Evolutionary conservation across 2,888 invertebrate genomes (phyloP), one percentile per base, ranked within the genome.

Genomic region (Lycaena phlaeas): DNA sequence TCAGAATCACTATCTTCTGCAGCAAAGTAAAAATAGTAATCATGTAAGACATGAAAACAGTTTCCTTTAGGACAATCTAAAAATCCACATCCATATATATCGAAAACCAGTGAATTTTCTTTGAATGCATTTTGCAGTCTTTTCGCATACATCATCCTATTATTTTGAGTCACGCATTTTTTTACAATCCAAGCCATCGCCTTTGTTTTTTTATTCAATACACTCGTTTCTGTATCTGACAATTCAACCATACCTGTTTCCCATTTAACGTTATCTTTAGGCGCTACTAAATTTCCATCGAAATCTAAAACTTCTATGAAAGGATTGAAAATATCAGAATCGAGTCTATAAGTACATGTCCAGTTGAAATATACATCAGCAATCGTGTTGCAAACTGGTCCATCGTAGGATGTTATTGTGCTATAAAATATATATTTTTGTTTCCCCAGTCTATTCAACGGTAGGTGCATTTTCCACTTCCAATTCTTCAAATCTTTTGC

Each of bases 321-420:
- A 2, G 77, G 73, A 40, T 57, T 68, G 1, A 64, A 54, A 14
- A 81, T 69, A 44, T 85, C 78, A 0, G 82, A 77, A 47, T 63
- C 57, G 1, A 75, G 50, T 56, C 72, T 81, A 36, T 81, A 85
- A 1, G 71, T 64, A 79, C 82, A 84, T 1, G 84, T 84, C 73
- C 76, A 81, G 43, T 85, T 84, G 42, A 84, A 82, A 41, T 59
- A 81, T 14, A 61, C 51, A 27, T 84, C 69, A 1, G 64, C 54
- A 5, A 48, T 48, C 0, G 56, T 3, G 18, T 64, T 58, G 46
- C 82, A 84, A 14, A 76, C 50, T 0, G 77, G 74, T 25, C 52
- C 41, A 2, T 58, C 48, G 3, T 62, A 55, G 1, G 79, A 53
- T 0, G 81, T 55, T 27, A 57, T 46, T 50, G 61, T 66, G 6